These are phyloP conservation scores for Amniataba percoides DNA, from an alignment of 2,797 vertebrate species.

Conservation along the genomic window DNA sequence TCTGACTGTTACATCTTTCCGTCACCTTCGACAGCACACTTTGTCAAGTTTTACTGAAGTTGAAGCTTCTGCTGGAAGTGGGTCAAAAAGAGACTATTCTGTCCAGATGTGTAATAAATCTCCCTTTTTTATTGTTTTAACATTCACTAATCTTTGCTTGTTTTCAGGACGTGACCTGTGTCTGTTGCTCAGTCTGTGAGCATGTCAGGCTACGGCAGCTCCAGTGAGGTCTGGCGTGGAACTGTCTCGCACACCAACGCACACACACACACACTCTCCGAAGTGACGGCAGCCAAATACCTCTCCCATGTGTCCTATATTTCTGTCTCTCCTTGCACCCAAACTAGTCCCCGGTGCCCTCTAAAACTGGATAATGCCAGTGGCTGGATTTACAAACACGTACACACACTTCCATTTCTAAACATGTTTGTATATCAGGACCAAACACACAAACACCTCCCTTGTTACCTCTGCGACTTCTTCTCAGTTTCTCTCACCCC, in stretches of 20 bases:
- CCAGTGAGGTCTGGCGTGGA: neutral
- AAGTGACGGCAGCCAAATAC: slow-evolving; percentile 46
- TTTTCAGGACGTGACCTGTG: slow-evolving; percentile 18
- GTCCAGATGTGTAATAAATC: slow-evolving; percentile 20
- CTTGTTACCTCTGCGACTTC: slow-evolving; percentile 35
- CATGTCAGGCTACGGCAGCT: neutral
- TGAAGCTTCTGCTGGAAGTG: slow-evolving; percentile 30
- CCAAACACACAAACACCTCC: slow-evolving; percentile 36
- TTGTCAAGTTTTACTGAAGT: slow-evolving; percentile 35
- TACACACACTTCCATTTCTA: slow-evolving; percentile 13
- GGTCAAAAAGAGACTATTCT: slow-evolving; percentile 21
- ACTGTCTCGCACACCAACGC: neutral
- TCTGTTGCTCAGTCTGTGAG: slow-evolving; percentile 16
- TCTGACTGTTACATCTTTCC: slow-evolving; percentile 3
- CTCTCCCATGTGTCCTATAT: slow-evolving; percentile 57
- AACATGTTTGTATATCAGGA: slow-evolving; percentile 28
- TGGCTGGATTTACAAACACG: slow-evolving; percentile 32
- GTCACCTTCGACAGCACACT: slow-evolving; percentile 28
- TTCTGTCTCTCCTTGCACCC: slow-evolving; percentile 40
- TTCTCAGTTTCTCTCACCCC: slow-evolving; percentile 4
- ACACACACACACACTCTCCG: slow-evolving; percentile 22
- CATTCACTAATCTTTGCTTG: neutral
- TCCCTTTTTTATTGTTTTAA: slow-evolving; percentile 11
- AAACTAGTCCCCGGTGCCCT: slow-evolving; percentile 53
- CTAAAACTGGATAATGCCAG: slow-evolving; percentile 56